phyloP scores from a whole-genome alignment of 2,888 invertebrate genomes.

The Muscina levida region DNA sequence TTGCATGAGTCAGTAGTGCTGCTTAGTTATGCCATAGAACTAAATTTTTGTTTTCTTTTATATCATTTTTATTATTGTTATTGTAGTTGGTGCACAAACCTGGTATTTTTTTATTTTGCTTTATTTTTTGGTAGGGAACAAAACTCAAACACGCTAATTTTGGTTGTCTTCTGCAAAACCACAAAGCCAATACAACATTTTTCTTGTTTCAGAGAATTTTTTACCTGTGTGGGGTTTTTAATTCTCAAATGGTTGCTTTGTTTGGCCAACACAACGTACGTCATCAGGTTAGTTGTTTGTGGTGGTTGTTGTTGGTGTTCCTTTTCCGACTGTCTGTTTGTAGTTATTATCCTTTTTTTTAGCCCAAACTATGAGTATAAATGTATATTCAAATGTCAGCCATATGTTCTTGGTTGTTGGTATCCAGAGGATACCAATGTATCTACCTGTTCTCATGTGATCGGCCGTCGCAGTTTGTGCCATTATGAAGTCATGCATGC shows the following conservation, averaged over 20 bases:
- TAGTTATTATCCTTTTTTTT: background rate
- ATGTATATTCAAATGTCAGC: background rate
- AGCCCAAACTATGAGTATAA: background rate
- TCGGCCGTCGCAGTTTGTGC: background rate
- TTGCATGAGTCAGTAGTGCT: conserved; percentile 24
- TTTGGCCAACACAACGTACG: background rate
- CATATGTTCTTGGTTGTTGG: background rate
- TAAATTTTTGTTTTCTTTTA: conserved; percentile 15
- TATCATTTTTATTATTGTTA: background rate
- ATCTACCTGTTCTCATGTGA: too few species aligned
- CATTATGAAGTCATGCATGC: too few species aligned
- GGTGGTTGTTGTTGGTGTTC: conserved; percentile 9
- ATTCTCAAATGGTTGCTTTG: conserved; percentile 21
- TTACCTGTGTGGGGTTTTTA: conserved; percentile 35
- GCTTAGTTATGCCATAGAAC: background rate
- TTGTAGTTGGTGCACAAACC: background rate
- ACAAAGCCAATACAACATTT: background rate
- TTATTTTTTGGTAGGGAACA: background rate
- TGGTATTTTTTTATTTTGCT: too few species aligned
- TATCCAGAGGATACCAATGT: background rate
- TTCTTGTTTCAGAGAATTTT: background rate
- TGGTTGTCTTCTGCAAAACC: conserved; percentile 15
- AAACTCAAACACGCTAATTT: conserved; percentile 26
- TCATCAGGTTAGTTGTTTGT: too few species aligned
- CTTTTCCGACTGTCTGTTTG: background rate